Evolutionary conservation across 2,797 vertebrate species (phyloP).

Genomic region (Spinibarbus caldwelli): DNA sequence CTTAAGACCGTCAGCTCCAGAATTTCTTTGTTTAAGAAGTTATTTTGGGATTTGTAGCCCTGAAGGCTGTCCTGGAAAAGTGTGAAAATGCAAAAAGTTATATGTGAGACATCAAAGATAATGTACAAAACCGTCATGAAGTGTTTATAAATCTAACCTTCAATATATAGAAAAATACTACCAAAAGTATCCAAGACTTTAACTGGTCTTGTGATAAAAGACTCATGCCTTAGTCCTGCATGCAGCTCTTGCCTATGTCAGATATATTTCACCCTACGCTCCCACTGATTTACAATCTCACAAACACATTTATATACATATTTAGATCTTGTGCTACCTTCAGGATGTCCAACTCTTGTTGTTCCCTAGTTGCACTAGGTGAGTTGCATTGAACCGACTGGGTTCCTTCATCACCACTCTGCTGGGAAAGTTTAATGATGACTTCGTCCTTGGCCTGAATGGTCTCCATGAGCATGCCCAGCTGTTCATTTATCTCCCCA

Average conservation of each 20-base stretch:
- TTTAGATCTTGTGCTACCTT: constrained; percentile 76
- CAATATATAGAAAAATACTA: neutral
- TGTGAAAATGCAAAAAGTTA: neutral
- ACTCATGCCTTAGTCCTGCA: neutral
- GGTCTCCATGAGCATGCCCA: constrained; percentile 96
- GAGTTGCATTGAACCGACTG: constrained; percentile 55
- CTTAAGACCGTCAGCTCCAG: constrained; percentile 92
- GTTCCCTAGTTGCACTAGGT: constrained; percentile 71
- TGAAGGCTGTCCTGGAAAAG: constrained; percentile 91
- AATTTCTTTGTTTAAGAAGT: constrained; percentile 98
- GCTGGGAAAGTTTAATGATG: constrained; percentile 91
- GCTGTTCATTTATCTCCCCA: constrained; percentile 89
- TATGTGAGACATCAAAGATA: neutral
- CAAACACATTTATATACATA: neutral
- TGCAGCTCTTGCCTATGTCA: neutral
- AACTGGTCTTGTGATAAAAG: neutral
- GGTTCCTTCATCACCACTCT: constrained; percentile 73
- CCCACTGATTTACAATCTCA: neutral
- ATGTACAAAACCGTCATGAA: neutral
- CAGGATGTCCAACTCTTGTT: constrained; percentile 86
- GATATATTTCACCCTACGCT: neutral
- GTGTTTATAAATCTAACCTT: neutral
- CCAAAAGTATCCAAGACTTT: neutral
- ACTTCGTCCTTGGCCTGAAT: constrained; percentile 97
- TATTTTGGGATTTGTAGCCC: constrained; percentile 97